Conservation (phyloP, 35 echinoderm and acorn worm species). For the Amphiura filiformis region DNA sequence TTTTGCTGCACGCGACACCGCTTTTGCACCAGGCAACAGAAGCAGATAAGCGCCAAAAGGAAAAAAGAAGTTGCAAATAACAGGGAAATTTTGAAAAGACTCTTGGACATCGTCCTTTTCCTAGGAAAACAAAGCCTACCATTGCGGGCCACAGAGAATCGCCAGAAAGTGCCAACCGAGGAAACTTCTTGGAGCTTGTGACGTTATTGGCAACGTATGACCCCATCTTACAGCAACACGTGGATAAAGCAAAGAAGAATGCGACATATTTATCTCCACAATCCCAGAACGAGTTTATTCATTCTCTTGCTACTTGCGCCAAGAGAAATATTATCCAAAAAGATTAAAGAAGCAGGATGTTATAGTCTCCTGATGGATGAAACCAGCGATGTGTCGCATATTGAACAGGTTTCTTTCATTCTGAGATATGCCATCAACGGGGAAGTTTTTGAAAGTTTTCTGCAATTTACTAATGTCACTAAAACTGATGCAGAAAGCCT, state of each 20-base stretch:
- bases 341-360: constrained; percentile 4
- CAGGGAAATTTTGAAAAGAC: neutral
- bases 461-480: constrained; percentile 24
- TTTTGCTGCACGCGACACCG: neutral
- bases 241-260: constrained; percentile 11
- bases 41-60: neutral
- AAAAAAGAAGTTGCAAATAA: neutral
- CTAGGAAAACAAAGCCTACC: constrained; percentile 22
- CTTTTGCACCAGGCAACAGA: constrained; percentile 14
- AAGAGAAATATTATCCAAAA: neutral
- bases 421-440: constrained; percentile 25
- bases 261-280: neutral
- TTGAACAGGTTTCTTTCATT: constrained; percentile 8
- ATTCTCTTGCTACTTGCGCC: neutral
- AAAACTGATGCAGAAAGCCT: constrained; percentile 11
- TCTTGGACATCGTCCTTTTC: constrained; percentile 21
- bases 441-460: constrained; percentile 7
- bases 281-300: constrained; percentile 25
- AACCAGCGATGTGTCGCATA: neutral
- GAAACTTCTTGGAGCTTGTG: constrained; percentile 15
- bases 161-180: neutral
- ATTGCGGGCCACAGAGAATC: neutral
- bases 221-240: neutral
- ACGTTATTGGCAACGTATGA: constrained; percentile 6
- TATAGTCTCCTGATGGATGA: constrained; percentile 18